Base-by-base conservation (phyloP, 2,888 invertebrate genomes). In the Metellina segmentata region DNA sequence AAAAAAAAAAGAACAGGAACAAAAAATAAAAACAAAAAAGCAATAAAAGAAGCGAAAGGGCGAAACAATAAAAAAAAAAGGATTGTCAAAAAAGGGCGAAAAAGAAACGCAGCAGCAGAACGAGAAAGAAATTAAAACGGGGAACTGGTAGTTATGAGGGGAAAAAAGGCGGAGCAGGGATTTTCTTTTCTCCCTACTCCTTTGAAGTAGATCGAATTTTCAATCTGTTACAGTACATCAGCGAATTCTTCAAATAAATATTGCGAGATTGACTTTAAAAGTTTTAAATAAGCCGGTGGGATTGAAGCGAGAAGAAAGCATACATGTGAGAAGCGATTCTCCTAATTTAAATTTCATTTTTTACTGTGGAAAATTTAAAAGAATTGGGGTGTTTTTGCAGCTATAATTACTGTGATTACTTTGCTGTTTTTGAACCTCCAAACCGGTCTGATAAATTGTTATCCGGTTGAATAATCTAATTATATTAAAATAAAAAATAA, bases 191-290 rank as follows among this genome's bases (percentile, higher is more conserved):
- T 6, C 69, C 7, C n/a, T 19, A n/a, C 52, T 16, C 52, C 5
- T 81, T 81, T 81, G 70, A 81, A 61, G 81, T 81, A 48, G 69
- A 81, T 81, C 81, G 69, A 70, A 81, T 69, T 81, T 81, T 16
- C n/a, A 70, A 81, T 81, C 69, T 48, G 20, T 20, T 78, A 11
- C 19, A 52, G 20, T 20, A n/a, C n/a, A 20, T 78, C 20, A 53
- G 19, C 52, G 52, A 19, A 52, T 61, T 61, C 61, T 61, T 61
- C 61, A 61, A 61, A 61, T 16, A 61, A 61, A 61, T 61, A 61
- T 61, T 61, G 61, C 61, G 11, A 61, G 11, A 61, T 61, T 61
- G 61, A 16, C 61, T 61, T 61, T 61, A 16, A 61, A 61, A 61
- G 13, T 61, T 61, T 61, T 61, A 16, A 61, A 61, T 61, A 11